phyloP scores from a whole-genome alignment of 2,113 vertebrate species.

The Callionymus lyra region DNA sequence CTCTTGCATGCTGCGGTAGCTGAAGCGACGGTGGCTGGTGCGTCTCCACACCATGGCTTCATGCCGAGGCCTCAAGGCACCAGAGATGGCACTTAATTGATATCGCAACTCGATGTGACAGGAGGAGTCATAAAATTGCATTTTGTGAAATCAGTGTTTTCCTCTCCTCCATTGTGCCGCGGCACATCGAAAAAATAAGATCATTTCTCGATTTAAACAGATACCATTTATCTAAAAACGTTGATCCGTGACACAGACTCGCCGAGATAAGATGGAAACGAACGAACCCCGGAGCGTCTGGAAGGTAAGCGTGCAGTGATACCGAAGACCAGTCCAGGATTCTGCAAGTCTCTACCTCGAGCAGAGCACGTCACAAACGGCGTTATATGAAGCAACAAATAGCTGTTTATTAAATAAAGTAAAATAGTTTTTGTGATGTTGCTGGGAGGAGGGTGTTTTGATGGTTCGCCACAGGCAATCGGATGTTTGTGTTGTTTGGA shows the following conservation, averaged over 20 bases:
- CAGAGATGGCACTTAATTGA: constrained; percentile 54
- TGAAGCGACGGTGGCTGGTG: constrained; percentile 24
- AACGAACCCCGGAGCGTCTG: constrained; percentile 5
- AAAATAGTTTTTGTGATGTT: too few relatives aligned
- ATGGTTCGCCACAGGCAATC: constrained; percentile 23
- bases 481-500: constrained; percentile 33
- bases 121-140: constrained; percentile 57
- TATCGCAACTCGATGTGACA: constrained; percentile 66
- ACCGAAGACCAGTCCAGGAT: too few relatives aligned
- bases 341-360: constrained; percentile 3
- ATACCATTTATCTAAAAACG: constrained; percentile 48
- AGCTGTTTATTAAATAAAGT: too few relatives aligned
- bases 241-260: constrained; percentile 24
- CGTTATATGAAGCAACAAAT: too few relatives aligned
- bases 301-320: too few relatives aligned
- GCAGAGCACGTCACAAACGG: constrained; percentile 11
- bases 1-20: constrained; percentile 26
- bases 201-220: constrained; percentile 49
- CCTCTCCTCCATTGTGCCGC: constrained; percentile 39
- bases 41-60: constrained; percentile 16
- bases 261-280: constrained; percentile 38
- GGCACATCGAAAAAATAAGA: constrained; percentile 50
- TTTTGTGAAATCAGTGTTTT: constrained; percentile 56
- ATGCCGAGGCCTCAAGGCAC: constrained; percentile 38
- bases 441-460: too few relatives aligned